Conservation (phyloP, 1,140 invertebrate genomes). For the Himalopsyche phryganea region DNA sequence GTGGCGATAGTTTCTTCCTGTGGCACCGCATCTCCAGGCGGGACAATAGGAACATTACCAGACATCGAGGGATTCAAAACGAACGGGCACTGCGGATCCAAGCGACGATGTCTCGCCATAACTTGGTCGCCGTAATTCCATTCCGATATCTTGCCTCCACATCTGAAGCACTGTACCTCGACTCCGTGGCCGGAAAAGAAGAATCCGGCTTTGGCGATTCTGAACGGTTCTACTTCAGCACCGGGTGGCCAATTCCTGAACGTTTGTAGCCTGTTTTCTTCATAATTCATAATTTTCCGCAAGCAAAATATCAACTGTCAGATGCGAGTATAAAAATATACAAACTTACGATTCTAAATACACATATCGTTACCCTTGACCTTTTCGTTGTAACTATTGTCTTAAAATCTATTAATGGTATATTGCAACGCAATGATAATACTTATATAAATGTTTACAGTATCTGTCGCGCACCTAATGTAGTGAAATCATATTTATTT, state of each 20-base stretch:
- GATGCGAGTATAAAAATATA: too few relatives aligned
- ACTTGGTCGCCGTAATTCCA: constrained; percentile 76
- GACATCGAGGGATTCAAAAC: constrained; percentile 60
- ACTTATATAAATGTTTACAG: too few relatives aligned
- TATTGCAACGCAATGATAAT: too few relatives aligned
- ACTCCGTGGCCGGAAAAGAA: constrained; percentile 66
- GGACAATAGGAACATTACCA: constrained; percentile 59
- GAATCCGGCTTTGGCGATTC: constrained; percentile 79
- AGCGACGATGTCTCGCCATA: constrained; percentile 59
- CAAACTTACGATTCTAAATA: too few relatives aligned
- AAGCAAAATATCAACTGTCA: too few relatives aligned
- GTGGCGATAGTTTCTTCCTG: neutral
- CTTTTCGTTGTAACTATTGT: too few relatives aligned
- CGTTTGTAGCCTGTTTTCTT: constrained; percentile 64
- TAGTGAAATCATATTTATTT: too few relatives aligned
- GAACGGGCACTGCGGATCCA: constrained; percentile 69
- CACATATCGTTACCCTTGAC: too few relatives aligned
- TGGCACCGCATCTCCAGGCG: neutral
- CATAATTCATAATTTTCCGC: constrained; percentile 58
- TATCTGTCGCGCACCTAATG: too few relatives aligned
- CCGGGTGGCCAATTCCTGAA: constrained; percentile 69
- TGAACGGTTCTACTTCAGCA: constrained; percentile 58
- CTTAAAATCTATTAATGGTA: too few relatives aligned
- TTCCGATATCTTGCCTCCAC: constrained; percentile 64
- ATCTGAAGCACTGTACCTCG: constrained; percentile 66